Evolutionary conservation across 2,797 vertebrate genomes (phyloP).

Genomic region (Micromesistius poutassou): DNA sequence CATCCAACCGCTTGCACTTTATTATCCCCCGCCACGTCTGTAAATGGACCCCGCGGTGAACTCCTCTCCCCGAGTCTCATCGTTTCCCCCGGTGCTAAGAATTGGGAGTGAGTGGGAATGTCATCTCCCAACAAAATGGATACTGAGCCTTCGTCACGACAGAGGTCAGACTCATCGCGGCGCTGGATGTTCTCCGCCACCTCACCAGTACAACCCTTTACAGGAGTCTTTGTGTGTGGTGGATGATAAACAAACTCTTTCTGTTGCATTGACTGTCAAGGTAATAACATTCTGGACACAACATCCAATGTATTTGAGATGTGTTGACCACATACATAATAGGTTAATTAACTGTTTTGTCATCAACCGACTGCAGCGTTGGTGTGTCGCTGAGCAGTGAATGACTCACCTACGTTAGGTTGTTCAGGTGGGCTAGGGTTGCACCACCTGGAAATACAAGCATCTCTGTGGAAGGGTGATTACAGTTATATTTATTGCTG

Average conservation of each 20-base stretch:
- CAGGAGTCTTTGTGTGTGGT: conserved; percentile 27
- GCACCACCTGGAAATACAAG: not conserved
- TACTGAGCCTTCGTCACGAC: conserved; percentile 56
- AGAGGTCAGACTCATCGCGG: conserved; percentile 22
- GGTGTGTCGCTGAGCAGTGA: not conserved
- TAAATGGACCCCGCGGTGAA: conserved; percentile 63
- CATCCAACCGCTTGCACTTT: conserved; percentile 63
- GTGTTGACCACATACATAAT: not conserved
- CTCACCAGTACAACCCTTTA: conserved; percentile 20
- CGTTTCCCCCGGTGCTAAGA: conserved; percentile 35
- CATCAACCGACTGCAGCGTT: not conserved
- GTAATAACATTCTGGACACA: not conserved
- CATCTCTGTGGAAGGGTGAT: not conserved
- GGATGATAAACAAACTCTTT: not conserved
- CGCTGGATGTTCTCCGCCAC: conserved; percentile 23
- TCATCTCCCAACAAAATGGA: conserved; percentile 55
- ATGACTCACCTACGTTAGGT: not conserved
- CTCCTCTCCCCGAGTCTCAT: conserved; percentile 53
- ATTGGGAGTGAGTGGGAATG: conserved; percentile 48
- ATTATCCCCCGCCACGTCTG: conserved; percentile 63
- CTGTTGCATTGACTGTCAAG: not conserved
- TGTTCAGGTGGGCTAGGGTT: not conserved
- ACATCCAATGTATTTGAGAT: not conserved
- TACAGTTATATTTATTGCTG: not conserved
- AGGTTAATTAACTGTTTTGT: not conserved